Base-by-base conservation (phyloP, 1,140 invertebrate genomes). In the Drosophila equinoxialis region DNA sequence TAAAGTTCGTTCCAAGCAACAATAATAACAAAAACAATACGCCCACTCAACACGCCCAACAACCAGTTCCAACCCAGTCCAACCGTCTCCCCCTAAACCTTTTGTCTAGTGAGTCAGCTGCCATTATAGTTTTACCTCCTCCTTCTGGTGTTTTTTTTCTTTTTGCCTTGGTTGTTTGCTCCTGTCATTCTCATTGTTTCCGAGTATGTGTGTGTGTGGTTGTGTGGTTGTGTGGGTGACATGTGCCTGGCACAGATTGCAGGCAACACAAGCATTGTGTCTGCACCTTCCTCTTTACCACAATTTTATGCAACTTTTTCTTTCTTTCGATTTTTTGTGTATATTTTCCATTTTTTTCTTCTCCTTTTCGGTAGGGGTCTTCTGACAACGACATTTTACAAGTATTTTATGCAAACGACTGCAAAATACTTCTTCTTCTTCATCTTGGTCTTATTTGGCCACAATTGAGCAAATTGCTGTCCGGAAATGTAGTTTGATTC, bases 401-500 rank as follows among this genome's bases (percentile, higher is more conserved):
- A 75, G 64, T 55, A 72, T 69, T 81, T 85, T 62, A 71, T 79
- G 74, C 74, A 79, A 81, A 79, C 68, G 68, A 73, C 60, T 71
- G 59, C 65, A 61, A 87, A 79, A 67, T 83, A 51, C 45, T 51
- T 51, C 14, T 17, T 8, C 14, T 51, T 51, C 37, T 51, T 23
- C 37, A 13, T 39, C 45, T 20, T 48, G 13, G 79, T 76, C 77
- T 58, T 33, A 13, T 33, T 58, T 37, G 10, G 68, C 73, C 73
- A 83, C 81, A 87, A 89, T 87, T 78, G 77, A 68, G 65, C 84
- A 87, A 89, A 87, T 89, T 89, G 84, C 77, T 77, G 68, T 70
- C 75, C 77, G 77, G 84, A 87, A 81, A 89, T 84, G 80, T 66
- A 74, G 71, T 84, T 75, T 81, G 74, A 89, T 87, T 89, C 71